These are phyloP conservation scores for Seladonia tumulorum DNA, from an alignment of 2,888 invertebrate genomes.

Conservation along the genomic window DNA sequence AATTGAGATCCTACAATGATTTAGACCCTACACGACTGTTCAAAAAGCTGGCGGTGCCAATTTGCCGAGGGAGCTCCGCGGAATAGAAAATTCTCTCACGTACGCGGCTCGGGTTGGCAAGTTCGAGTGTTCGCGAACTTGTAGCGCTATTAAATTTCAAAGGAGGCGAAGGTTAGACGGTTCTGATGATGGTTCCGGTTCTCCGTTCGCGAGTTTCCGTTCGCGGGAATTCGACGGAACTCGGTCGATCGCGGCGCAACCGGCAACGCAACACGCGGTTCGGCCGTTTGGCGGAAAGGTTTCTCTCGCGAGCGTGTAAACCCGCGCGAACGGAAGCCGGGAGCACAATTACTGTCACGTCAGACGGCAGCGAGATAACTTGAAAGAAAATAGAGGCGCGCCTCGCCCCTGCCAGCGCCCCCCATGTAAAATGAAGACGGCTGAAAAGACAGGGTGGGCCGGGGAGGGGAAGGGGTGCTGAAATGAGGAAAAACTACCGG, in stretches of 20 bases:
- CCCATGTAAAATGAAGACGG: conserved; percentile 42
- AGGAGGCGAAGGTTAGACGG: not conserved
- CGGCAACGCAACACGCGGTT: not conserved
- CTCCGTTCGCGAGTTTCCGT: not conserved
- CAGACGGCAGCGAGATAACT: conserved; percentile 60
- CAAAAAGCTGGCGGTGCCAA: not conserved
- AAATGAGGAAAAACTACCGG: conserved; percentile 8
- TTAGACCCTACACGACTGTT: not conserved
- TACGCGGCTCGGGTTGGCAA: not conserved
- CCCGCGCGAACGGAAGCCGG: conserved; percentile 30
- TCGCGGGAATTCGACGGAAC: not conserved
- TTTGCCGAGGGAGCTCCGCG: not conserved
- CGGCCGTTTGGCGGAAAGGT: not conserved
- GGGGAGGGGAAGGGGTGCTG: not conserved
- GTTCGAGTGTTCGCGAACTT: not conserved
- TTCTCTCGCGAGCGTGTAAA: conserved; percentile 1
- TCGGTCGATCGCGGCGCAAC: conserved; percentile 24
- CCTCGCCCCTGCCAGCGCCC: conserved; percentile 37
- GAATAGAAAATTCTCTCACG: not conserved
- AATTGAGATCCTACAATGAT: not conserved
- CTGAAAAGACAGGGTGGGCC: not conserved
- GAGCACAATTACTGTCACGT: conserved; percentile 57
- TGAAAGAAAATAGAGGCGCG: conserved; percentile 57
- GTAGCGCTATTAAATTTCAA: not conserved
- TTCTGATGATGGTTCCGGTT: not conserved